Conservation (phyloP, 2,888 invertebrate species). For the Epistrophe eligans region DNA sequence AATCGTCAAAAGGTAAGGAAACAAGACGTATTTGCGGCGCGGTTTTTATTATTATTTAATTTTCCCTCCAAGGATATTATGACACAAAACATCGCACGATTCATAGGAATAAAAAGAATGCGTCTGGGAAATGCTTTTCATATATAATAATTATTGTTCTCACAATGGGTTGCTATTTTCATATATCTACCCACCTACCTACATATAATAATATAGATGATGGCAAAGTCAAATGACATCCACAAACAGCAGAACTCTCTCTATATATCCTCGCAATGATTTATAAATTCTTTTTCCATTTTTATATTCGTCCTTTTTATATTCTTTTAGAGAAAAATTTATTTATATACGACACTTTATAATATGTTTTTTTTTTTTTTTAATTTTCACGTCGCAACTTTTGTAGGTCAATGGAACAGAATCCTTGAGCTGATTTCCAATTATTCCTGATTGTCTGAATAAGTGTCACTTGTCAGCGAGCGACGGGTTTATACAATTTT, state of each 20-base stretch:
- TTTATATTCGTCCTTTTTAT: slow-evolving; percentile 19
- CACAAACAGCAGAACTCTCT: slow-evolving; percentile 12
- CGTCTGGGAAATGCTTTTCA: slow-evolving; percentile 37
- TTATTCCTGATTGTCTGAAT: slow-evolving; percentile 58
- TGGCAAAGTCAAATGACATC: slow-evolving; percentile 38
- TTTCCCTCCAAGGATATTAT: slow-evolving; percentile 21
- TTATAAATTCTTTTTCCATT: slow-evolving; percentile 16
- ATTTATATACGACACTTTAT: not conserved
- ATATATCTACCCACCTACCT: too few relatives aligned
- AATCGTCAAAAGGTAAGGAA: slow-evolving; percentile 15
- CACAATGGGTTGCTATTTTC: slow-evolving; percentile 35
- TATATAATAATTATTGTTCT: slow-evolving; percentile 20
- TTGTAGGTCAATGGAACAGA: slow-evolving; percentile 57
- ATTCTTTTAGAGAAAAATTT: slow-evolving; percentile 9
- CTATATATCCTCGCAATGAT: slow-evolving; percentile 12
- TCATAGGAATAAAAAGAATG: slow-evolving; percentile 13
- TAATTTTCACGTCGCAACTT: slow-evolving; percentile 43
- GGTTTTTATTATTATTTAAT: slow-evolving; percentile 25
- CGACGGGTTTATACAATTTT: slow-evolving; percentile 13
- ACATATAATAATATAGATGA: not conserved
- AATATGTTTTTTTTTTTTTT: slow-evolving; percentile 25
- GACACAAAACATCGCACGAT: slow-evolving; percentile 13
- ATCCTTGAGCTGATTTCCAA: slow-evolving; percentile 63
- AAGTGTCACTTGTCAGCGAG: slow-evolving; percentile 46
- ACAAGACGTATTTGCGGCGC: slow-evolving; percentile 15